Conservation (phyloP, 2,113 vertebrate species). For the Polyodon spathula region DNA sequence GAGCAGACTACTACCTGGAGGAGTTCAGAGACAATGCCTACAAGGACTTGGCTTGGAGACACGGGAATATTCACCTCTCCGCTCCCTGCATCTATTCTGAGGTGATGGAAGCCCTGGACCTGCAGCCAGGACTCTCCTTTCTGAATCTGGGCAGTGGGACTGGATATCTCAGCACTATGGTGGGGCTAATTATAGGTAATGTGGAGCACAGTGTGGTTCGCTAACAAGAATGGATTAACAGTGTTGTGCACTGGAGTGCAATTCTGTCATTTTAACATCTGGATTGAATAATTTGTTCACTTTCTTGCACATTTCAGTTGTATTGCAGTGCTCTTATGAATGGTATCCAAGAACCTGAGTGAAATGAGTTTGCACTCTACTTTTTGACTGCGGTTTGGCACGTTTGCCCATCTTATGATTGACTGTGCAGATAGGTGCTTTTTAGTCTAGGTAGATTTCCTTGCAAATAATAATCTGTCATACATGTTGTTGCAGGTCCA, state of each 20-base stretch:
- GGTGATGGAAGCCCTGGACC: slow-evolving; percentile 94
- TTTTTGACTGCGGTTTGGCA: not conserved
- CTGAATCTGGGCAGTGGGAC: slow-evolving; percentile 94
- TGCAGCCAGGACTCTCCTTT: slow-evolving; percentile 86
- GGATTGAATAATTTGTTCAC: no score
- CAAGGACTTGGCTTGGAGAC: slow-evolving; percentile 92
- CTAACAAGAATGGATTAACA: no score
- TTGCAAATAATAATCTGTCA: no score
- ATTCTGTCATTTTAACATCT: no score
- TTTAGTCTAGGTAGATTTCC: no score
- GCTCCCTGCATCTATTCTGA: slow-evolving; percentile 96
- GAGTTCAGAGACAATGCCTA: slow-evolving; percentile 94
- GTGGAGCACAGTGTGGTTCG: not conserved
- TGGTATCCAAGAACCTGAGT: no score
- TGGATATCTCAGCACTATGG: slow-evolving; percentile 96
- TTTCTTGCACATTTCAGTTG: no score
- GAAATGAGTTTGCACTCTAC: slow-evolving; percentile 6
- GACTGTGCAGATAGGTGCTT: no score
- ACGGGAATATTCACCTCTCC: slow-evolving; percentile 92
- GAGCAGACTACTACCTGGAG: slow-evolving; percentile 94
- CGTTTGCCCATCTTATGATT: not conserved
- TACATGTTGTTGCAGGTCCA: slow-evolving; percentile 60
- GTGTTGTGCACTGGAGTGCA: no score
- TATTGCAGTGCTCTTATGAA: no score
- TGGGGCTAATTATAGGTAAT: slow-evolving; percentile 89